Conservation (phyloP, 2,888 invertebrate genomes). For the Xestia sexstrigata region DNA sequence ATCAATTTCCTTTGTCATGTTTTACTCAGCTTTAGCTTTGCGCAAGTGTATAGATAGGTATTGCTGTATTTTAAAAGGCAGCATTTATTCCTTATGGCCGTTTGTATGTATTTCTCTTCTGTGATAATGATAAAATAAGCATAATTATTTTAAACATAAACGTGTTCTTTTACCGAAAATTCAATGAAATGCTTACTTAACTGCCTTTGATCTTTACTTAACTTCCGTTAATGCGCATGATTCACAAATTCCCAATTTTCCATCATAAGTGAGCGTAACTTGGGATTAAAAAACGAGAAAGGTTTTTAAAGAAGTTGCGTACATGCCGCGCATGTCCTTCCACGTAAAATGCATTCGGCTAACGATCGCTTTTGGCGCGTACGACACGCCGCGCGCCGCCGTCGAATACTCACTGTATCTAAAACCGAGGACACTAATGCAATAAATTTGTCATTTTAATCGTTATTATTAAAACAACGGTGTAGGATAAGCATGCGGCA, state of each 20-base stretch:
- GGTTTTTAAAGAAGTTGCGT: slow-evolving; percentile 38
- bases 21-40: slow-evolving; percentile 10
- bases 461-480: slow-evolving; percentile 88
- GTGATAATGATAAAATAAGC: slow-evolving; percentile 42
- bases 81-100: neutral
- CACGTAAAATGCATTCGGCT: slow-evolving; percentile 71
- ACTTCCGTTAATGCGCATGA: slow-evolving; percentile 53
- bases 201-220: slow-evolving; percentile 51
- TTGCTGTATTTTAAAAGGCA: slow-evolving; percentile 5
- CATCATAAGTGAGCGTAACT: slow-evolving; percentile 55
- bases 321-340: slow-evolving; percentile 68
- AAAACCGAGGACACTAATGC: slow-evolving; percentile 78
- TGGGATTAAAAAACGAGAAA: slow-evolving; percentile 59
- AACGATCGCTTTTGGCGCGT: slow-evolving; percentile 70
- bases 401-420: slow-evolving; percentile 78
- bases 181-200: slow-evolving; percentile 61
- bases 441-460: slow-evolving; percentile 89
- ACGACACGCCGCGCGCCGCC: slow-evolving; percentile 71
- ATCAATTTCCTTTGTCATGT: slow-evolving; percentile 35
- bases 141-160: slow-evolving; percentile 46
- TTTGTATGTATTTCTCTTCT: neutral
- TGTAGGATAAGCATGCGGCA: slow-evolving; percentile 75
- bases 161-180: slow-evolving; percentile 37
- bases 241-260: slow-evolving; percentile 54
- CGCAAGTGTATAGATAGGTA: neutral